Percentiles rank a stretch among this genome's conserved stretches.
Evolutionary conservation across 1,140 invertebrate genomes (phyloP).

Genomic region (Trichogramma pretiosum): DNA sequence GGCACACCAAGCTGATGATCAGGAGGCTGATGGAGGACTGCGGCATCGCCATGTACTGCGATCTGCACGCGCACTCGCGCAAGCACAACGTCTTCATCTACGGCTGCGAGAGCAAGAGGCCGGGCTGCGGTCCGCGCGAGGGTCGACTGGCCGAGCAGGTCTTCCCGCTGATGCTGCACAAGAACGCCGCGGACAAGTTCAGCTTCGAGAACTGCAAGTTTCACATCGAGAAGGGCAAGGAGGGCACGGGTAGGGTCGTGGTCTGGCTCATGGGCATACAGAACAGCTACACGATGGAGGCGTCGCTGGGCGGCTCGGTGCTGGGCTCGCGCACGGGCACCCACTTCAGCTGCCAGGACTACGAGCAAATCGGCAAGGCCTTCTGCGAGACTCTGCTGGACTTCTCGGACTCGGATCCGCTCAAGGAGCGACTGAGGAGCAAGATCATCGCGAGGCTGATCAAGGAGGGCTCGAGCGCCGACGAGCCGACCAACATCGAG

Average conservation of each 20-base stretch:
- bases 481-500: constrained; percentile 76
- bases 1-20: constrained; percentile 85
- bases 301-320: constrained; percentile 82
- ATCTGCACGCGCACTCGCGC: constrained; percentile 90
- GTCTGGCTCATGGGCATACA: constrained; percentile 90
- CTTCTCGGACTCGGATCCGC: constrained; percentile 79
- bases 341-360: constrained; percentile 78
- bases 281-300: constrained; percentile 91
- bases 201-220: constrained; percentile 91
- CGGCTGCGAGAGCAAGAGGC: constrained; percentile 81
- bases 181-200: constrained; percentile 90
- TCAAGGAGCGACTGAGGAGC: constrained; percentile 67
- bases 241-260: constrained; percentile 85
- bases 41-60: constrained; percentile 87
- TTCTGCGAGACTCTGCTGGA: constrained; percentile 89
- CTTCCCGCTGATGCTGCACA: constrained; percentile 85
- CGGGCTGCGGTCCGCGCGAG: constrained; percentile 59
- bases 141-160: constrained; percentile 77
- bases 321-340: constrained; percentile 68
- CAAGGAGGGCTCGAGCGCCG: constrained; percentile 76
- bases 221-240: constrained; percentile 82
- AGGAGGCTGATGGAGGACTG: constrained; percentile 81
- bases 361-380: constrained; percentile 72
- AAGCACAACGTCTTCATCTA: constrained; percentile 94
- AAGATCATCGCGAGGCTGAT: constrained; percentile 71